Conservation (phyloP, 1,140 invertebrate genomes). For the Rhagoletis zephyria region DNA sequence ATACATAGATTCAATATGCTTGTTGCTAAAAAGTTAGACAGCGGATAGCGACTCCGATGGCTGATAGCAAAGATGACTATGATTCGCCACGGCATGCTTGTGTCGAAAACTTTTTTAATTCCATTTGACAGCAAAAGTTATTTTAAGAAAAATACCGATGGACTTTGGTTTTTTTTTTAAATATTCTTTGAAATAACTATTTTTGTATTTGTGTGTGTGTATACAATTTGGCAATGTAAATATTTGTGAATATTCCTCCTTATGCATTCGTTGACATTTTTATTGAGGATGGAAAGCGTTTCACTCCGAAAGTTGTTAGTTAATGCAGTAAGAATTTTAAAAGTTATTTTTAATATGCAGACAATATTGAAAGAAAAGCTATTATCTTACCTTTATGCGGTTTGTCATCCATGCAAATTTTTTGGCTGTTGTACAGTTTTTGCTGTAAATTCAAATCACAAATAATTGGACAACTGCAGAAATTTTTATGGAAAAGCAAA, state of each 20-base stretch:
- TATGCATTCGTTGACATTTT: neutral
- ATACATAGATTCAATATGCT: slow-evolving; percentile 22
- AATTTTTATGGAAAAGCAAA: too few species aligned
- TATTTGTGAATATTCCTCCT: neutral
- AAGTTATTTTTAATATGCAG: too few species aligned
- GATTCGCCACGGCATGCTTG: neutral
- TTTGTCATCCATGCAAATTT: too few species aligned
- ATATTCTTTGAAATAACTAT: neutral
- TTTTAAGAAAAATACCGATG: slow-evolving; percentile 18
- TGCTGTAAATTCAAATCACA: too few species aligned
- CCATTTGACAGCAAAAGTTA: slow-evolving; percentile 37
- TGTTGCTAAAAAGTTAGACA: neutral
- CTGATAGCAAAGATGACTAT: neutral
- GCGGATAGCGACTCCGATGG: neutral
- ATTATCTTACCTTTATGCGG: too few species aligned
- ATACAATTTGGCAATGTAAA: neutral
- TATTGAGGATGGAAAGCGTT: too few species aligned
- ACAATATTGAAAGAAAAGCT: too few species aligned
- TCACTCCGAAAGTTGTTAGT: too few species aligned
- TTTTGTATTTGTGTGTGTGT: neutral
- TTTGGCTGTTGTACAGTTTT: too few species aligned
- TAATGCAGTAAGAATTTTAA: too few species aligned
- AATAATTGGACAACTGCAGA: too few species aligned
- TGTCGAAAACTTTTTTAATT: slow-evolving; percentile 48
- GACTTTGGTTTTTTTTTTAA: neutral